A percentile compares a stretch with the other conserved stretches of the same genome.
Conservation (phyloP, 2,797 vertebrate species). For the Antrozous pallidus region DNA sequence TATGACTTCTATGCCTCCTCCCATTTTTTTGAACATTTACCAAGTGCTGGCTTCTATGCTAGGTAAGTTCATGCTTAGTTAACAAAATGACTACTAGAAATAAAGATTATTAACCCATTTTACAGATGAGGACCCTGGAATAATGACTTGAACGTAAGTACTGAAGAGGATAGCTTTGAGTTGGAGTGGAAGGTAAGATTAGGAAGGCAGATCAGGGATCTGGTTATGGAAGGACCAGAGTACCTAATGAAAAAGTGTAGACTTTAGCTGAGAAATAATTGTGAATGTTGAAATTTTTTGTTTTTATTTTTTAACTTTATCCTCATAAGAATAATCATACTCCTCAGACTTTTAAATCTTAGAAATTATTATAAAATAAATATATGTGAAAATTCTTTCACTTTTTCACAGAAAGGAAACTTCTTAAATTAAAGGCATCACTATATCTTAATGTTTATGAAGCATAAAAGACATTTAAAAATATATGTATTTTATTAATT, state of each 20-base stretch:
- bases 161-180: background rate
- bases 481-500: no score
- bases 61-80: background rate
- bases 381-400: background rate
- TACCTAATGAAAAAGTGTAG: background rate
- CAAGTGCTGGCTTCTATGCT: background rate
- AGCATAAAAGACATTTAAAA: background rate
- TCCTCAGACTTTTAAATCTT: background rate
- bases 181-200: background rate
- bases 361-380: background rate
- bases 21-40: background rate
- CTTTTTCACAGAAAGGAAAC: slow-evolving; percentile 5
- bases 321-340: background rate
- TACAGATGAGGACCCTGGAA: background rate
- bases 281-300: background rate
- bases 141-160: background rate
- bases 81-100: background rate
- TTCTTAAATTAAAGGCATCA: background rate
- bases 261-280: background rate
- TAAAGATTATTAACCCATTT: background rate
- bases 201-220: background rate
- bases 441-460: slow-evolving; percentile 6
- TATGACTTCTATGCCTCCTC: background rate
- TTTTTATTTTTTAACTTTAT: slow-evolving; percentile 36
- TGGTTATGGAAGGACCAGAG: background rate